Conservation (phyloP, 1,140 invertebrate genomes). For the Portunus trituberculatus region DNA sequence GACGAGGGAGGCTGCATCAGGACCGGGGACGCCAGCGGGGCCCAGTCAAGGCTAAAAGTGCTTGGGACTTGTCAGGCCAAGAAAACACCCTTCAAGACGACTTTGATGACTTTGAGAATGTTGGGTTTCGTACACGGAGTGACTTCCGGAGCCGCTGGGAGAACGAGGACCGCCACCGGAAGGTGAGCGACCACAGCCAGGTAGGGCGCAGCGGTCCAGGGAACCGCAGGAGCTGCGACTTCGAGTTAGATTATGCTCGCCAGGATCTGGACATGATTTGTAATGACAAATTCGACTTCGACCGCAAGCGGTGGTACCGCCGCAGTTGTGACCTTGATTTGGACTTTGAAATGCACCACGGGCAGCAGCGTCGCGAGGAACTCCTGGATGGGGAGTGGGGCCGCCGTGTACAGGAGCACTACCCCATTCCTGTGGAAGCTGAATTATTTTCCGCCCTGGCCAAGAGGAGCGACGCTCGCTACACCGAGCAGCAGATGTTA, state of each 20-base stretch:
- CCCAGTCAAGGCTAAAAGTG: constrained; percentile 74
- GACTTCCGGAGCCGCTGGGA: constrained; percentile 73
- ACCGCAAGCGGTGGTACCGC: constrained; percentile 74
- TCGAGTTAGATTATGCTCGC: constrained; percentile 65
- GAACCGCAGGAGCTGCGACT: constrained; percentile 77
- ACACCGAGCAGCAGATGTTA: constrained; percentile 53
- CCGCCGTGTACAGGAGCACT: constrained; percentile 32
- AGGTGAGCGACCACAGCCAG: constrained; percentile 66
- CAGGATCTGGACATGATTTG: constrained; percentile 52
- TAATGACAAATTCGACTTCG: constrained; percentile 62
- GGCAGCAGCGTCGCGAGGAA: constrained; percentile 35
- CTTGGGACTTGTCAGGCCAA: constrained; percentile 71
- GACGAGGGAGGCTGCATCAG: neutral
- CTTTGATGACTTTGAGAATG: constrained; percentile 65
- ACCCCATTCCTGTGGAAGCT: neutral
- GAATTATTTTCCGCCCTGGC: neutral
- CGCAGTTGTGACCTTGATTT: constrained; percentile 76
- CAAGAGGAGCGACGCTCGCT: constrained; percentile 41
- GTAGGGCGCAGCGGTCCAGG: constrained; percentile 64
- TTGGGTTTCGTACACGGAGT: constrained; percentile 63
- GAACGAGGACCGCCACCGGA: constrained; percentile 67
- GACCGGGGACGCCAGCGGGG: constrained; percentile 27
- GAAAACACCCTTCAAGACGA: constrained; percentile 32
- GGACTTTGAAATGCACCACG: constrained; percentile 72
- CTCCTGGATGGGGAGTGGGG: constrained; percentile 44